Evolutionary conservation across 2,888 invertebrate species (phyloP).

Genomic region (Flexamia atlantica): DNA sequence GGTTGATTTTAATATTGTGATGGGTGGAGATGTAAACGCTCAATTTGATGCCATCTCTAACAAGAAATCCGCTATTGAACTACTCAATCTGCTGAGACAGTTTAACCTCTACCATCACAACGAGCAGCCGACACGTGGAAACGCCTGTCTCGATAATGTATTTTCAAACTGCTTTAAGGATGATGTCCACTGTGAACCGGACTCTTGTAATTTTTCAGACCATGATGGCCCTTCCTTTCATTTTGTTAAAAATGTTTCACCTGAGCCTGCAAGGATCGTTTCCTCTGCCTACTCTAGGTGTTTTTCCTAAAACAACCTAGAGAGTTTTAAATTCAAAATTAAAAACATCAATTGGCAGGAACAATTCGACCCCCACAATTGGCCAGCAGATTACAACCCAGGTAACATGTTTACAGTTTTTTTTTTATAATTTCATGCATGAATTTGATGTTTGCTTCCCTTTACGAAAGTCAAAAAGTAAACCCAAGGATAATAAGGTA

Average conservation of each 20-base stretch:
- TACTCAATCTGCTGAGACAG: slow-evolving; percentile 4
- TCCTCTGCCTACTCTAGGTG: too few relatives aligned
- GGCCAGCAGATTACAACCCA: neutral
- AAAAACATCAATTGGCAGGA: too few relatives aligned
- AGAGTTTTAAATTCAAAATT: too few relatives aligned
- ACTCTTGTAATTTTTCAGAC: too few relatives aligned
- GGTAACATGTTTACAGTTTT: neutral
- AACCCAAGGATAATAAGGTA: neutral
- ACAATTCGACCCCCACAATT: neutral
- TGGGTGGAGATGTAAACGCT: neutral
- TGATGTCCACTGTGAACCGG: too few relatives aligned
- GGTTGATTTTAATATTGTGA: neutral
- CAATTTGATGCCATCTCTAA: neutral
- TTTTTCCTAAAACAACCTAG: too few relatives aligned
- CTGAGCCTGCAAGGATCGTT: too few relatives aligned
- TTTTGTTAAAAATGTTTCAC: too few relatives aligned
- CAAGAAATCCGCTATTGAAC: neutral
- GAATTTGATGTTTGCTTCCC: neutral
- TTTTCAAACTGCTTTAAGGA: too few relatives aligned
- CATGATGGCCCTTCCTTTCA: too few relatives aligned
- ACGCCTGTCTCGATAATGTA: too few relatives aligned
- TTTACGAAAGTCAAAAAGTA: neutral
- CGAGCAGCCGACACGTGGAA: too few relatives aligned
- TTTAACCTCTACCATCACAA: neutral
- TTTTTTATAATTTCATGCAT: neutral